phyloP scores from a whole-genome alignment of 2,888 invertebrate genomes.

The Apamea monoglypha region DNA sequence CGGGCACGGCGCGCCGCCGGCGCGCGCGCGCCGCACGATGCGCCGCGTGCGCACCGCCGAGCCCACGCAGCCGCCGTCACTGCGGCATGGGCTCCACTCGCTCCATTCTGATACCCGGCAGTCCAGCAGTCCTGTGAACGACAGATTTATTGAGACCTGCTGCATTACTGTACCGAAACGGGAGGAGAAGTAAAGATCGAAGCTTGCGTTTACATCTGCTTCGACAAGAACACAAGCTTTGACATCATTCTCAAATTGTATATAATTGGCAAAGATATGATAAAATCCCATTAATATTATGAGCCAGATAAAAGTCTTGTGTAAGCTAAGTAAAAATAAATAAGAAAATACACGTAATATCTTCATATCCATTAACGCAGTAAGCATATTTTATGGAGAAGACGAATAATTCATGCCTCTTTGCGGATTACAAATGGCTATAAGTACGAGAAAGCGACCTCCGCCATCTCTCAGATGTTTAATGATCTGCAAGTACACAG shows the following conservation, averaged over 20 bases:
- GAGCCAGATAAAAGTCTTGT: neutral
- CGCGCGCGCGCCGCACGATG: conserved; percentile 93
- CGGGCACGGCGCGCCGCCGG: conserved; percentile 96
- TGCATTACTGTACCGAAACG: neutral
- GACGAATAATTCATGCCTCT: conserved; percentile 33
- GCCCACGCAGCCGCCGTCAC: conserved; percentile 97
- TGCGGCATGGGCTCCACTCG: conserved; percentile 96
- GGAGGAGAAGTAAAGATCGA: neutral
- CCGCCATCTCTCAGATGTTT: conserved; percentile 54
- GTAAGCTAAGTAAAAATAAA: conserved; percentile 21
- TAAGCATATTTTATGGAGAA: conserved; percentile 48
- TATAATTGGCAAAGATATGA: conserved; percentile 4
- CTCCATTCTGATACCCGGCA: conserved; percentile 97
- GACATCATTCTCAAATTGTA: neutral
- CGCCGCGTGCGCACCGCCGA: conserved; percentile 95
- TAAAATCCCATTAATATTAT: neutral
- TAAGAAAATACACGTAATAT: conserved; percentile 24
- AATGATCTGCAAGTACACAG: conserved; percentile 57
- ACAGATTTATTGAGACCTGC: conserved; percentile 5
- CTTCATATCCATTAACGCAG: conserved; percentile 24
- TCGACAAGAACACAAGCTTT: neutral
- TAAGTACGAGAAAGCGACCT: conserved; percentile 39
- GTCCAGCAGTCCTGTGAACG: conserved; percentile 91
- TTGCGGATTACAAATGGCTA: conserved; percentile 40
- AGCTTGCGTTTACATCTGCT: neutral